A percentile compares a stretch with the other conserved stretches of the same genome.
Conservation (phyloP, 2,888 invertebrate species). For the Syrphus vitripennis region DNA sequence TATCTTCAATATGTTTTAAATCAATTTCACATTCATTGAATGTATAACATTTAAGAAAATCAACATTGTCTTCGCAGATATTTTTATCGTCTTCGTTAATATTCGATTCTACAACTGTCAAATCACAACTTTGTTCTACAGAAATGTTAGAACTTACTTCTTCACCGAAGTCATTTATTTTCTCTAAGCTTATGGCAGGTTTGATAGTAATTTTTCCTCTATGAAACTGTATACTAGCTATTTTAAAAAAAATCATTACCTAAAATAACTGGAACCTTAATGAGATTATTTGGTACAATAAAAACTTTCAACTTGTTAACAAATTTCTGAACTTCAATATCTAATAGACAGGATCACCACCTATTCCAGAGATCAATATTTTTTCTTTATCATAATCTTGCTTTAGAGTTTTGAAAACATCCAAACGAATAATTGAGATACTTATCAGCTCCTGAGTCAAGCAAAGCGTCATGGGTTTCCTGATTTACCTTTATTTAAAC, state of each 20-base stretch:
- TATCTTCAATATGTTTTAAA: background rate
- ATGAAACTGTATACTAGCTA: background rate
- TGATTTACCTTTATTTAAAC: background rate
- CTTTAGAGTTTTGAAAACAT: background rate
- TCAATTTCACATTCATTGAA: conserved; percentile 14
- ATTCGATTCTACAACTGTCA: no score
- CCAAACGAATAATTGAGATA: conserved; percentile 18
- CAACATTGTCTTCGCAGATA: background rate
- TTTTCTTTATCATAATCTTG: background rate
- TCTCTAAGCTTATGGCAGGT: no score
- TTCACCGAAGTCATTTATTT: no score
- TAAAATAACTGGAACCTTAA: conserved; percentile 18
- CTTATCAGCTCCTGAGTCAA: conserved; percentile 40
- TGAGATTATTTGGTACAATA: conserved; percentile 15
- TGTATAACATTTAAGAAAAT: conserved; percentile 13
- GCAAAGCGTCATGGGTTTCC: background rate
- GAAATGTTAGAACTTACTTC: no score
- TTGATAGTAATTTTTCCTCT: background rate
- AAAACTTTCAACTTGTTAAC: conserved; percentile 1
- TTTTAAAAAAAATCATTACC: conserved; percentile 11
- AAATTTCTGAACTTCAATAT: background rate
- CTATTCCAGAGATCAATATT: conserved; percentile 19
- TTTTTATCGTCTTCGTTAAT: background rate
- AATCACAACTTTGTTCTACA: no score
- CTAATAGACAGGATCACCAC: conserved; percentile 10